Conservation (phyloP, 2,888 invertebrate genomes). For the Lysandra coridon region DNA sequence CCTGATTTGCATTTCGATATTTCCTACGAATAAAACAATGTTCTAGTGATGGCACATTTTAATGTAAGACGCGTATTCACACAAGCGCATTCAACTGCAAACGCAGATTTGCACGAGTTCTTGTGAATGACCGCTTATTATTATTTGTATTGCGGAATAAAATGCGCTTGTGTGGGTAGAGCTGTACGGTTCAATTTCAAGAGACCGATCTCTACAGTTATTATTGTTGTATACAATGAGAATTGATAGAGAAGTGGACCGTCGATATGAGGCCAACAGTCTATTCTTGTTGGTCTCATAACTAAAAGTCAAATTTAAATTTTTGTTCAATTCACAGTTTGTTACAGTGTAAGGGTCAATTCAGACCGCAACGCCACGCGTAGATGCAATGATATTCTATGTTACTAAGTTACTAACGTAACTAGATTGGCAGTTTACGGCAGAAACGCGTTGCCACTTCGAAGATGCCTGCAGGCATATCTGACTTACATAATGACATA, state of each 20-base stretch:
- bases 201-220: neutral
- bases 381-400: no score
- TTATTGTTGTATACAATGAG: neutral
- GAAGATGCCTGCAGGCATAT: no score
- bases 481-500: no score
- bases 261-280: neutral
- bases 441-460: no score
- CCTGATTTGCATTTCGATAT: slow-evolving; percentile 53
- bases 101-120: neutral
- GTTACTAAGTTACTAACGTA: no score
- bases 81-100: neutral
- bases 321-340: neutral
- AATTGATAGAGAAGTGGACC: slow-evolving; percentile 4
- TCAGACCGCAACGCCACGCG: no score
- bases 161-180: neutral
- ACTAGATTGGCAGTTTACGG: no score
- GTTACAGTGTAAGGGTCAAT: no score
- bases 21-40: slow-evolving; percentile 45
- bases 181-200: slow-evolving; percentile 6
- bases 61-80: slow-evolving; percentile 35
- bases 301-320: neutral
- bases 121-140: slow-evolving; percentile 4
- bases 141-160: neutral
- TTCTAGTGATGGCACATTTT: slow-evolving; percentile 43
- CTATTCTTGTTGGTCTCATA: neutral